A percentile compares a stretch with the other conserved stretches of the same genome.
These are phyloP conservation scores for Hemibagrus wyckioides DNA, from an alignment of 2,113 vertebrate genomes.

Conservation along the genomic window DNA sequence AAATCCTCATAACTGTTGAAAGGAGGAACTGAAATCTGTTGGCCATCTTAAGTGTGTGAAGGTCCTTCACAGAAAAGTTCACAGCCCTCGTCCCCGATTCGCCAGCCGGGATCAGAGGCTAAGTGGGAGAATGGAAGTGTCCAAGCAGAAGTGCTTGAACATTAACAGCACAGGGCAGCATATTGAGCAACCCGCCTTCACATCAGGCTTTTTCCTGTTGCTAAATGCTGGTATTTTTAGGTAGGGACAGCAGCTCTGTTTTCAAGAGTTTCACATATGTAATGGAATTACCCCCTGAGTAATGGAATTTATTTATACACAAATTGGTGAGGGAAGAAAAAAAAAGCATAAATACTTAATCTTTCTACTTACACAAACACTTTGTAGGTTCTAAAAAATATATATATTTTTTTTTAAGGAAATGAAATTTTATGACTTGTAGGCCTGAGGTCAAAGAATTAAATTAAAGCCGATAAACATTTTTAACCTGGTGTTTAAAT, in stretches of 20 bases:
- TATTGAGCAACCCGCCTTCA: conserved; percentile 44
- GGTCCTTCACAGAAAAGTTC: conserved; percentile 58
- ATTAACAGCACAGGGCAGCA: conserved; percentile 28
- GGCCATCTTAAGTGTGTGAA: conserved; percentile 67
- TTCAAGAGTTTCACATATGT: conserved; percentile 24
- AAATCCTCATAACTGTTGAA: conserved; percentile 60
- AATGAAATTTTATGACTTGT: background rate
- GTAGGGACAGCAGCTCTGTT: conserved; percentile 7
- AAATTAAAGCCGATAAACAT: background rate
- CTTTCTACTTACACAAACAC: background rate
- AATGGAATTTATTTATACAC: background rate
- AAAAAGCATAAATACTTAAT: too few relatives aligned
- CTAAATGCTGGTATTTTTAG: conserved; percentile 56
- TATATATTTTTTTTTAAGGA: background rate
- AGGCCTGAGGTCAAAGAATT: background rate
- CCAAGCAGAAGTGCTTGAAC: conserved; percentile 51
- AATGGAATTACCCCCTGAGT: conserved; percentile 18
- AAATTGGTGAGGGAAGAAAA: background rate
- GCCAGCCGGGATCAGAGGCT: conserved; percentile 26
- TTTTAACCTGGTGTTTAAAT: background rate
- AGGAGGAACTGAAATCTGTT: conserved; percentile 76
- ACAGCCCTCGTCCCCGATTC: conserved; percentile 30
- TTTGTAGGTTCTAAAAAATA: background rate
- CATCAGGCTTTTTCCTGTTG: conserved; percentile 60
- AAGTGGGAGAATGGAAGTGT: conserved; percentile 40